Evolutionary conservation across 2,888 invertebrate genomes (phyloP), one percentile per base, ranked within the genome.

Genomic region (Horisme vitalbata): DNA sequence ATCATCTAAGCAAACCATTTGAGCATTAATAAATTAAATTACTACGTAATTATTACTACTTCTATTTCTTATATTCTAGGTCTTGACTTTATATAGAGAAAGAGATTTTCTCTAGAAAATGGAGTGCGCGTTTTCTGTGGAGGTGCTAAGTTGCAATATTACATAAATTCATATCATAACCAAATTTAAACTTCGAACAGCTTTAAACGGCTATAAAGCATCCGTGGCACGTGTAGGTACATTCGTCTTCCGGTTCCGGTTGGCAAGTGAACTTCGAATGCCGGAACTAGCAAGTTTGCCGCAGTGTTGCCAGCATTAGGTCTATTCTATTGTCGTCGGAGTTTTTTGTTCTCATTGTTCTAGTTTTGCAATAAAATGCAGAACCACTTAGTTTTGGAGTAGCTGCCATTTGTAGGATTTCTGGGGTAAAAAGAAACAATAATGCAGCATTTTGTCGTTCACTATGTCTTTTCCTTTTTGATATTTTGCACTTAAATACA

Each of bases 231-330:
- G 41, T 55, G 56, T 61, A 54, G 59, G 43, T 45, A 52, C 53
- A 43, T 41, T 41, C 35, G 54, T 49, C 62, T 59, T 75, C 74
- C 74, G 55, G 26, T 68, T 70, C 70, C 73, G 65, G 61, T 59
- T 51, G 49, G 55, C 62, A 57, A 61, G 62, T 55, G 50, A 55
- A 54, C 64, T 60, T 57, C 53, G 38, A 52, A 57, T 59, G 59
- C 61, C 72, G 72, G 75, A 71, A 73, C 67, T 60, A 57, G 57
- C 65, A 72, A 76, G 71, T 70, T 71, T 72, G 61, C 60, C 48
- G 55, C 65, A 65, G 51, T 62, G 63, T 48, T 66, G 61, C 62
- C 63, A 67, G 61, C 71, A 68, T 67, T 66, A 63, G 36, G 38
- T 54, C 53, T 50, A 44, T 24, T 31, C 39, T 36, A 64, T 68